Conservation (phyloP, 2,888 invertebrate species). For the Pristionchus mayeri region DNA sequence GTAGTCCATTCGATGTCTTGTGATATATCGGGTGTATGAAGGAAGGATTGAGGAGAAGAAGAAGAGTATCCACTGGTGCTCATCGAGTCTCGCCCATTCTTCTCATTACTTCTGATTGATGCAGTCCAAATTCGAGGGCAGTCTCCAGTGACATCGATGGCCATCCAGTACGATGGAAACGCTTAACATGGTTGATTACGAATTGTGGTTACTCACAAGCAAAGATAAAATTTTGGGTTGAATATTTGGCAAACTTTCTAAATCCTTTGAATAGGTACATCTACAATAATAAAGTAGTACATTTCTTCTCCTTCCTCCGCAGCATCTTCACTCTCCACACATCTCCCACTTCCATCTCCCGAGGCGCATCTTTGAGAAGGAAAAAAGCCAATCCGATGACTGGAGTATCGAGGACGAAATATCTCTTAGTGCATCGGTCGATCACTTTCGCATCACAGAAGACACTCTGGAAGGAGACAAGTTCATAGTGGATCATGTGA, state of each 20-base stretch:
- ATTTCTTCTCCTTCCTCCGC: not conserved
- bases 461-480: not conserved
- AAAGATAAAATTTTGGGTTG: too few species aligned
- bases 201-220: too few species aligned
- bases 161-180: not conserved
- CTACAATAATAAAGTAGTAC: not conserved
- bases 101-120: not conserved
- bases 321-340: constrained; percentile 20
- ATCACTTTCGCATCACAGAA: not conserved
- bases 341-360: not conserved
- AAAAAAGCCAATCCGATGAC: not conserved
- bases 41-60: not conserved
- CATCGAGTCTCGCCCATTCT: not conserved
- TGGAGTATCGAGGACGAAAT: not conserved
- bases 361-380: not conserved
- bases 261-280: not conserved
- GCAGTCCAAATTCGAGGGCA: not conserved
- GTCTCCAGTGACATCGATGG: not conserved
- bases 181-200: not conserved
- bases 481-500: not conserved
- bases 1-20: not conserved
- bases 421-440: not conserved
- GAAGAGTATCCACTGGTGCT: not conserved
- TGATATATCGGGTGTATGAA: not conserved
- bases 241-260: not conserved